Evolutionary conservation across 2,113 vertebrate genomes (phyloP).

Genomic region (Larimichthys polyactis): DNA sequence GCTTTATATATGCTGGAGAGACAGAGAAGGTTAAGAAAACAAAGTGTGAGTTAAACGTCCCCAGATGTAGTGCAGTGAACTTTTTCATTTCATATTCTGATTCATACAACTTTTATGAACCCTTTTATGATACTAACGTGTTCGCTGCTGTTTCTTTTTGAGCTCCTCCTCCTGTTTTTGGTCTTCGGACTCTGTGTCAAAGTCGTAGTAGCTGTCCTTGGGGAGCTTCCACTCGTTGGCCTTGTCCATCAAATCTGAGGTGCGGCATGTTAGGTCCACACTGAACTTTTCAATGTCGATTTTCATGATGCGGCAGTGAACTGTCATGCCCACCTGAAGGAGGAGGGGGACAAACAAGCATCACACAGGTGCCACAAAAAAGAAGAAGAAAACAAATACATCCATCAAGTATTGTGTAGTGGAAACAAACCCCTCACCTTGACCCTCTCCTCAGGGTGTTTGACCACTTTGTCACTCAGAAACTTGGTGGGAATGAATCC

Average conservation of each 20-base stretch:
- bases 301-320: conserved; percentile 99
- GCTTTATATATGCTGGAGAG: conserved; percentile 93
- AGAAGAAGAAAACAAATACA: not conserved
- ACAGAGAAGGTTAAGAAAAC: not conserved
- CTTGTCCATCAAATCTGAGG: conserved; percentile 96
- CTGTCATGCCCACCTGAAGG: conserved; percentile 95
- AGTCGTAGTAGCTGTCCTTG: conserved; percentile 97
- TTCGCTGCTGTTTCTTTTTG: conserved; percentile 96
- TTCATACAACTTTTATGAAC: not conserved
- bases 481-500: conserved; percentile 99
- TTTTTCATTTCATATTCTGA: not conserved
- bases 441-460: conserved; percentile 96
- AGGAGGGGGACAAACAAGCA: not conserved
- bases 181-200: conserved; percentile 93
- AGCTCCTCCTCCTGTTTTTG: conserved; percentile 94
- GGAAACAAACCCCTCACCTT: conserved; percentile 89
- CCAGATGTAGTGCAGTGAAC: not conserved
- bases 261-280: conserved; percentile 97
- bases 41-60: not conserved
- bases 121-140: conserved; percentile 87
- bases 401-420: not conserved
- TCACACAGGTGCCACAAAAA: not conserved
- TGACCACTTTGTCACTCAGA: conserved; percentile 97
- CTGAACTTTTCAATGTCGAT: conserved; percentile 99
- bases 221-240: conserved; percentile 98